A percentile compares a stretch with the other conserved stretches of the same genome.
phyloP scores from a whole-genome alignment of 2,888 invertebrate species.

The Hydrotaea cyrtoneurina region DNA sequence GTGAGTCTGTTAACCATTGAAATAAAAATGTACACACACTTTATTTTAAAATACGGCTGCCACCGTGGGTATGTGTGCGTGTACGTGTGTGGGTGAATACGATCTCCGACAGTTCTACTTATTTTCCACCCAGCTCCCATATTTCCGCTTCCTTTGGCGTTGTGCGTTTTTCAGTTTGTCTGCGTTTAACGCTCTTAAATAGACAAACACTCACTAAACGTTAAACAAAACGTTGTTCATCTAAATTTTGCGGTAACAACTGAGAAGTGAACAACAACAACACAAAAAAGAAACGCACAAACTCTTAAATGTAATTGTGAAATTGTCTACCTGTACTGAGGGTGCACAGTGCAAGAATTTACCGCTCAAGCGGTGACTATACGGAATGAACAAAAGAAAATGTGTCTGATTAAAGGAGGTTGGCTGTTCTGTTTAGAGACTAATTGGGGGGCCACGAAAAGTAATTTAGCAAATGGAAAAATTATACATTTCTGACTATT shows the following conservation, averaged over 20 bases:
- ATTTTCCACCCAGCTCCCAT: neutral
- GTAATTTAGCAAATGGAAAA: too few species aligned
- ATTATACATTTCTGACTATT: too few species aligned
- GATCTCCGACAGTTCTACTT: neutral
- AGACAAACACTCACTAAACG: constrained; percentile 57
- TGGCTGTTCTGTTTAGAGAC: too few species aligned
- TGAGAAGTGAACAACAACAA: constrained; percentile 17
- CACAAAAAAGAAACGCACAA: neutral
- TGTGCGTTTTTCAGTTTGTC: constrained; percentile 1
- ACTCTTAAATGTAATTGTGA: neutral
- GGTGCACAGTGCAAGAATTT: neutral
- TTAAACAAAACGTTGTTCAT: constrained; percentile 49
- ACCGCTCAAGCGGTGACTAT: too few species aligned
- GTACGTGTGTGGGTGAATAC: neutral
- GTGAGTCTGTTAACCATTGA: neutral
- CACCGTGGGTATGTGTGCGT: neutral
- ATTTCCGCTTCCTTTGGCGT: neutral
- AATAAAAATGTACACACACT: neutral
- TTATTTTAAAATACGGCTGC: neutral
- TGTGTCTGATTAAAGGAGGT: too few species aligned
- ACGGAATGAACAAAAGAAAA: too few species aligned
- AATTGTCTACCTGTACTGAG: constrained; percentile 5
- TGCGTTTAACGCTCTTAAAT: constrained; percentile 47
- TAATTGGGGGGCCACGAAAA: too few species aligned
- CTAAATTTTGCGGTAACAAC: constrained; percentile 53